phyloP scores from a whole-genome alignment of 2,888 invertebrate genomes.

The Leuctra nigra region DNA sequence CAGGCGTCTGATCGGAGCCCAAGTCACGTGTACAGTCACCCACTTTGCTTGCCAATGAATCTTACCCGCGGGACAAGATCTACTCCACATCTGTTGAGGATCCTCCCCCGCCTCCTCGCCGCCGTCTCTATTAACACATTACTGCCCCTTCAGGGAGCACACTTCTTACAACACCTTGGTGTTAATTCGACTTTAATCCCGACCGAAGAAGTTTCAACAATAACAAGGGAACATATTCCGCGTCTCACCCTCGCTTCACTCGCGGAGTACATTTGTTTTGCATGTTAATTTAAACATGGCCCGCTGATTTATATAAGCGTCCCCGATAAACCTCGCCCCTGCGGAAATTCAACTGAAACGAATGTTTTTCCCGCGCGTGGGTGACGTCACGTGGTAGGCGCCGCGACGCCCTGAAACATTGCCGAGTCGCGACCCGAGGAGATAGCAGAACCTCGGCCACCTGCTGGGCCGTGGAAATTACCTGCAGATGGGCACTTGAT shows the following conservation, averaged over 20 bases:
- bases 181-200: too few relatives aligned
- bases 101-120: not conserved
- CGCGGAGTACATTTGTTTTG: too few relatives aligned
- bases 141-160: not conserved
- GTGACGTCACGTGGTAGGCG: not conserved
- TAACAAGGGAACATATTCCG: too few relatives aligned
- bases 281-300: too few relatives aligned
- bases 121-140: not conserved
- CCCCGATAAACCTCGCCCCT: too few relatives aligned
- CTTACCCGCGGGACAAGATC: conserved; percentile 1
- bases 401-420: too few relatives aligned
- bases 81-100: conserved; percentile 4
- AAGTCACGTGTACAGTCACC: conserved; percentile 11
- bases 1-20: not conserved
- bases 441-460: not conserved
- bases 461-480: not conserved
- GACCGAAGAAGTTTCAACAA: too few relatives aligned
- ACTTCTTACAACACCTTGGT: too few relatives aligned
- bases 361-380: not conserved
- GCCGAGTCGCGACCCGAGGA: not conserved
- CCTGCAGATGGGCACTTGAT: not conserved
- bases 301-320: too few relatives aligned
- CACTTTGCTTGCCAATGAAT: conserved; percentile 20
- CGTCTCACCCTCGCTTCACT: too few relatives aligned
- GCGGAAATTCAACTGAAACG: not conserved